Percentiles rank a stretch among this genome's conserved stretches.
Evolutionary conservation across 35 echinoderm and acorn worm genomes (phyloP).

Genomic region (Diadema setosum): DNA sequence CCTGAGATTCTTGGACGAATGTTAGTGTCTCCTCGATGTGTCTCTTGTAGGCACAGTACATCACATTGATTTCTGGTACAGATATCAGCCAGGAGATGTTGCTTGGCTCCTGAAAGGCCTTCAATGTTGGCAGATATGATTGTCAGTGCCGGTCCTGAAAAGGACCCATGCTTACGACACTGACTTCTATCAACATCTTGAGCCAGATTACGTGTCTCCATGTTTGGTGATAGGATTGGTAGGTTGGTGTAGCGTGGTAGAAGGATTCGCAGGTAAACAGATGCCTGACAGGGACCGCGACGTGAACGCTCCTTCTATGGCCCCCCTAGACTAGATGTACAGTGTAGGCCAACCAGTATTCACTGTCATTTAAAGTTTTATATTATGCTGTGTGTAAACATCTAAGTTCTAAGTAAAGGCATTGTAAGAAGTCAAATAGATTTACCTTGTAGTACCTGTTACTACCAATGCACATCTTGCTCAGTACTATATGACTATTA

Average conservation of each 20-base stretch:
- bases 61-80: slow-evolving; percentile 12
- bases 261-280: not conserved
- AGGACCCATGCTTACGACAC: slow-evolving; percentile 31
- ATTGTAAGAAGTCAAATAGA: too few species aligned
- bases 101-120: slow-evolving; percentile 26
- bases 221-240: not conserved
- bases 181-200: too few species aligned
- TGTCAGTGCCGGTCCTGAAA: slow-evolving; percentile 35
- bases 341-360: too few species aligned
- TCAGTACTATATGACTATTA: too few species aligned
- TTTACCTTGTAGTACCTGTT: too few species aligned
- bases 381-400: too few species aligned
- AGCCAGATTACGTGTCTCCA: not conserved
- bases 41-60: slow-evolving; percentile 47
- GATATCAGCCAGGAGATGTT: not conserved
- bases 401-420: too few species aligned
- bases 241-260: not conserved
- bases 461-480: too few species aligned
- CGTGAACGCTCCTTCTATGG: not conserved
- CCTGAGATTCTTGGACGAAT: slow-evolving; percentile 19
- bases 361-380: too few species aligned
- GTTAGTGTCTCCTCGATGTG: slow-evolving; percentile 27
- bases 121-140: slow-evolving; percentile 35
- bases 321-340: too few species aligned
- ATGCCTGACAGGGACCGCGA: not conserved